Base-by-base conservation (phyloP, 1,140 invertebrate species). In the Stratiolaelaps scimitus region DNA sequence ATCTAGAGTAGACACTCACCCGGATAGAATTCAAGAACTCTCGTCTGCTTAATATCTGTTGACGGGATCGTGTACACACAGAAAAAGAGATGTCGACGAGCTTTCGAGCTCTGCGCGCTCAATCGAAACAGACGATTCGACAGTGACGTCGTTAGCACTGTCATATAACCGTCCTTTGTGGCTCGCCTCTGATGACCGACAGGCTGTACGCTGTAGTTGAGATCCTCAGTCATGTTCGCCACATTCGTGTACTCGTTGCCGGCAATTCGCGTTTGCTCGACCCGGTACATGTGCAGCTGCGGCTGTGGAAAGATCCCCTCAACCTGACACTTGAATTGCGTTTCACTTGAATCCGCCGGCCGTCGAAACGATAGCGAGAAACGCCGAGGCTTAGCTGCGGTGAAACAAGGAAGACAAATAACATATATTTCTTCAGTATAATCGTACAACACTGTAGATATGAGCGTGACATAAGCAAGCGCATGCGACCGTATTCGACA, bases 161-260 rank as follows among this genome's bases (percentile, higher is more conserved):
- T 60, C 26, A 60, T 26, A 34, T 60, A 60, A 15, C 53, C 53
- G 53, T 60, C 53, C 23, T 60, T 60, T 15, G 53, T 60, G 34
- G 53, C 53, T 26, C 53, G 53, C 23, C 53, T 26, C 34, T 60
- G 53, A 23, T 60, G 53, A 29, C 53, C 53, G 26, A 60, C 53
- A 26, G 53, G 53, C 53, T 60, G 26, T 17, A 60, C 53, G 53
- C 26, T 29, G 26, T 60, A 60, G 53, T 60, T 60, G 53, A 60
- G 53, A 23, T 26, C 26, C 15, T 60, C 53, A 26, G 53, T 60
- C 53, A 60, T 60, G 53, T 60, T 60, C 15, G 53, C 53, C 26
- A 60, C 53, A 23, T 60, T 60, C 53, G 34, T 60, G 34, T 60
- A 60, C 53, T 60, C 53, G 53, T 60, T 60, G 53, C 53, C 53